phyloP scores from a whole-genome alignment of 2,113 vertebrate genomes.

The Aegithalos caudatus region DNA sequence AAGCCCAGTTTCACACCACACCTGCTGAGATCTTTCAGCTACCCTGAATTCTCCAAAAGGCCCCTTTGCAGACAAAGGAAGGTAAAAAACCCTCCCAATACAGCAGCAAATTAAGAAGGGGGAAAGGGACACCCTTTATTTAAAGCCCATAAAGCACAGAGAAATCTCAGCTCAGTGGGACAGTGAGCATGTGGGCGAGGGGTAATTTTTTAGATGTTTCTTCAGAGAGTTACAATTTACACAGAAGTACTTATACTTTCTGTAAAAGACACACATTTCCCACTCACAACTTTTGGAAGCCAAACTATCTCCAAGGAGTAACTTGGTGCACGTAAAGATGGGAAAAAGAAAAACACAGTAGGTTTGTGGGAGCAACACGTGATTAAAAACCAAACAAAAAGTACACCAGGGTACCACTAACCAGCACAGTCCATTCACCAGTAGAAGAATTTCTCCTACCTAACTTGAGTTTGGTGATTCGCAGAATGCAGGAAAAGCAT shows the following conservation, averaged over 20 bases:
- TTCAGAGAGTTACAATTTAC: conserved; percentile 6
- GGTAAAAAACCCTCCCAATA: neutral
- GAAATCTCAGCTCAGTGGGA: conserved; percentile 2
- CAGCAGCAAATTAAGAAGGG: neutral
- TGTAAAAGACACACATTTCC: neutral
- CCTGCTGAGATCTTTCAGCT: conserved; percentile 33
- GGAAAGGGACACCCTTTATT: neutral
- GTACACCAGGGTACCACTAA: neutral
- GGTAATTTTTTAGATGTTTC: neutral
- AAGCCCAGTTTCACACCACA: neutral
- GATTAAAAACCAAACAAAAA: neutral
- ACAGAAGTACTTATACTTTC: neutral
- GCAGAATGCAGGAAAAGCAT: neutral
- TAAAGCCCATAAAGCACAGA: neutral
- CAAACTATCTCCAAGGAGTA: neutral
- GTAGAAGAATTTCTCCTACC: neutral
- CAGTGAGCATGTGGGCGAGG: neutral
- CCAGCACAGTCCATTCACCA: neutral
- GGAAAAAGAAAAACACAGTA: neutral
- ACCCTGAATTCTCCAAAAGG: neutral
- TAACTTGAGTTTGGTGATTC: neutral
- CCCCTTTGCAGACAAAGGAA: neutral
- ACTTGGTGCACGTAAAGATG: neutral
- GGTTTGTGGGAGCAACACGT: neutral
- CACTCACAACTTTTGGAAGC: neutral